Conservation (phyloP, 2,888 invertebrate genomes). For the Ellobium chinense region DNA sequence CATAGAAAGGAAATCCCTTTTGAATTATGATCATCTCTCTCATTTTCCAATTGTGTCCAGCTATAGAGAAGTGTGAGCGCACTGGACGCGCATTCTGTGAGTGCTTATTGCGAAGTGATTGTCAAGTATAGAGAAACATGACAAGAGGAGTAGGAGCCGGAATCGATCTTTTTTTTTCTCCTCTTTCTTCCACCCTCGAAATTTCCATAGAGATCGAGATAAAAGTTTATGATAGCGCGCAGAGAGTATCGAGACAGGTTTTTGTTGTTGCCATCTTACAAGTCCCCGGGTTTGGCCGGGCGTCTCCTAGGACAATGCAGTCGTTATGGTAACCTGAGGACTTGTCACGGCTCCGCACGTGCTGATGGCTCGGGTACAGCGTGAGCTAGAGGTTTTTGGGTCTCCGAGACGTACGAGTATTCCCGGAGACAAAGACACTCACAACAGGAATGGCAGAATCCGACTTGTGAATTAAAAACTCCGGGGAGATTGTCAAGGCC, state of each 20-base stretch:
- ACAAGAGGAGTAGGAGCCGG: not conserved
- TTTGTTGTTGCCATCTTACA: not conserved
- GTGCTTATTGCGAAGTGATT: too few species aligned
- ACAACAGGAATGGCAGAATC: not conserved
- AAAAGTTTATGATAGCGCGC: slow-evolving; percentile 16
- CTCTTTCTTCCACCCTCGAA: not conserved
- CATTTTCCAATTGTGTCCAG: too few species aligned
- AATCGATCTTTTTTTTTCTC: slow-evolving; percentile 6
- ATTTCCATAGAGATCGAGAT: not conserved
- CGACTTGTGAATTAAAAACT: slow-evolving; percentile 31
- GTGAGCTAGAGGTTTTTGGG: not conserved
- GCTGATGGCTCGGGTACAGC: slow-evolving; percentile 5
- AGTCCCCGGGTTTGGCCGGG: too few species aligned
- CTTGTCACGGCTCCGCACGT: not conserved
- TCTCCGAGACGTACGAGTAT: not conserved
- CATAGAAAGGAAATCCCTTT: too few species aligned
- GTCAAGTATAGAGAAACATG: not conserved
- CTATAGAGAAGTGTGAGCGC: too few species aligned
- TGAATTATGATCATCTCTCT: too few species aligned
- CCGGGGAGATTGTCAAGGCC: not conserved
- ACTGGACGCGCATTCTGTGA: too few species aligned
- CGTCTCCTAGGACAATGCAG: not conserved
- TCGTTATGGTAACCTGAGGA: slow-evolving; percentile 15
- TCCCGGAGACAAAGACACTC: not conserved
- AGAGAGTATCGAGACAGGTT: not conserved